A percentile compares a stretch with the other conserved stretches of the same genome.
These are phyloP conservation scores for Drosophila rellima DNA, from an alignment of 2,888 invertebrate species.

Conservation along the genomic window DNA sequence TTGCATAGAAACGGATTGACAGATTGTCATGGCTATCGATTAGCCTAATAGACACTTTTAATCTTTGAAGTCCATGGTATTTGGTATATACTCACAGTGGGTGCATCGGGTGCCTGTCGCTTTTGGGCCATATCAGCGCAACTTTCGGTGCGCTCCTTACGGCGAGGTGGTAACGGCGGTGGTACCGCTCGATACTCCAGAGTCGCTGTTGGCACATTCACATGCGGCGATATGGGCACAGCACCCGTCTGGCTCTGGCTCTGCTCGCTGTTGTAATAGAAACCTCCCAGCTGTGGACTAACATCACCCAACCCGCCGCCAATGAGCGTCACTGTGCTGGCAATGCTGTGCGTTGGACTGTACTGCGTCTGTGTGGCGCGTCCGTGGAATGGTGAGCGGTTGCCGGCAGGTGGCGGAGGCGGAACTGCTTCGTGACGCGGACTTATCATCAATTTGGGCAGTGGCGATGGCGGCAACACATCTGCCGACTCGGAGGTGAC, in stretches of 20 bases:
- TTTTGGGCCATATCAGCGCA: constrained; percentile 84
- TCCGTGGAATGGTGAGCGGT: constrained; percentile 84
- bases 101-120: constrained; percentile 89
- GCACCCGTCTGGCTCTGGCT: constrained; percentile 49
- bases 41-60: no score
- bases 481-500: constrained; percentile 48
- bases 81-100: constrained; percentile 83
- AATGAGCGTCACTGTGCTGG: constrained; percentile 68
- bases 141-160: constrained; percentile 84
- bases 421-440: constrained; percentile 81
- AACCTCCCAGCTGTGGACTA: constrained; percentile 71
- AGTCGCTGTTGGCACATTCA: constrained; percentile 85
- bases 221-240: constrained; percentile 86
- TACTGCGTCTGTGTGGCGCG: constrained; percentile 57
- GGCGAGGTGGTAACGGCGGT: constrained; percentile 84
- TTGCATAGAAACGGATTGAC: not conserved
- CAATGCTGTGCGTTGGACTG: constrained; percentile 78
- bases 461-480: constrained; percentile 74
- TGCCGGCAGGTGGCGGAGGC: constrained; percentile 68
- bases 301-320: constrained; percentile 56
- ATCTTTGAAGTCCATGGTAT: no score
- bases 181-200: constrained; percentile 83
- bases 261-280: constrained; percentile 68
- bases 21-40: no score
- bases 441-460: constrained; percentile 80